Conservation (phyloP, 2,113 vertebrate species). For the Perca flavescens region DNA sequence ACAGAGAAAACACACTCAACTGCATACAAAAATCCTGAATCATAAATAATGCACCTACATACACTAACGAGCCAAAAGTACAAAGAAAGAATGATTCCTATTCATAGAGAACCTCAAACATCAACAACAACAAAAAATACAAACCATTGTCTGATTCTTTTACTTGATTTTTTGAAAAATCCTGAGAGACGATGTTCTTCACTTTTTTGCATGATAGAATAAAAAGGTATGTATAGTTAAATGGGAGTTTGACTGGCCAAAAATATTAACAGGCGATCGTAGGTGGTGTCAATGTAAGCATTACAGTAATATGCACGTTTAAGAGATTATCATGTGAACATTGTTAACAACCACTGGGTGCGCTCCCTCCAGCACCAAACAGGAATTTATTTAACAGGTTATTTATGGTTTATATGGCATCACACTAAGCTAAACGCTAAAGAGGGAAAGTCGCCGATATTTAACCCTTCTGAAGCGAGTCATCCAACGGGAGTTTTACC, state of each 20-base stretch:
- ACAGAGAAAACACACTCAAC: background rate
- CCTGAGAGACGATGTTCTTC: background rate
- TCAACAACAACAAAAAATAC: background rate
- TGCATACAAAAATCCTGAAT: background rate
- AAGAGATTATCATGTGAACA: background rate
- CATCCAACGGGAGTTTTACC: too few relatives aligned
- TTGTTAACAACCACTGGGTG: too few relatives aligned
- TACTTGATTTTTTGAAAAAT: background rate
- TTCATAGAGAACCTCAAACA: constrained; percentile 6
- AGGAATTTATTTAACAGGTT: too few relatives aligned
- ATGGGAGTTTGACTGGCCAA: background rate
- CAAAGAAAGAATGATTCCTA: background rate
- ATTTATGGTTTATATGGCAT: too few relatives aligned
- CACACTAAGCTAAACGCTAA: too few relatives aligned
- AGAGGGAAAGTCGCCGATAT: too few relatives aligned
- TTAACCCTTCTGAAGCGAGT: too few relatives aligned
- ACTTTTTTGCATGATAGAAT: background rate
- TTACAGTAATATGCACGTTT: background rate
- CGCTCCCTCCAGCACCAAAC: too few relatives aligned
- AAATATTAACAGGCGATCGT: background rate
- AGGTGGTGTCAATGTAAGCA: constrained; percentile 3
- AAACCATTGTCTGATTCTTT: background rate
- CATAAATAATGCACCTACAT: background rate
- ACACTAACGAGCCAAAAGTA: background rate
- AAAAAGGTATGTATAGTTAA: background rate